phyloP scores from a whole-genome alignment of 2,888 invertebrate genomes.

The Mechanitis mazaeus region DNA sequence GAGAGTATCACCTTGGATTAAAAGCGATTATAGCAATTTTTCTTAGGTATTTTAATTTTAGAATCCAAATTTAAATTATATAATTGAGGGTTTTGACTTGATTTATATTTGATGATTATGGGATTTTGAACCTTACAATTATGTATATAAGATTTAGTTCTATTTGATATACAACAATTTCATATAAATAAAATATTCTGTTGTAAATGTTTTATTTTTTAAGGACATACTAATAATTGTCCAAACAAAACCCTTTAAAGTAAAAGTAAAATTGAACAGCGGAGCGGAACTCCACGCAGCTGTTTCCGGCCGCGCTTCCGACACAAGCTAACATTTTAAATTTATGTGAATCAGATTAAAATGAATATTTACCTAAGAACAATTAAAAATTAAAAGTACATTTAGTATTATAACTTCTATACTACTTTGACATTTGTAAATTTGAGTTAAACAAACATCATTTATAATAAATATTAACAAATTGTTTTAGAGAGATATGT shows the following conservation, averaged over 20 bases:
- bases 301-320: conserved; percentile 52
- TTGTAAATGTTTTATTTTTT: no score
- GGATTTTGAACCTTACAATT: background rate
- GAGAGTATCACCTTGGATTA: conserved; percentile 40
- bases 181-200: conserved; percentile 6
- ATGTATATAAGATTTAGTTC: background rate
- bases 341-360: background rate
- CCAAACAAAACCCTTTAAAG: conserved; percentile 4
- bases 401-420: no score
- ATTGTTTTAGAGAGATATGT: no score
- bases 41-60: conserved; percentile 44
- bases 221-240: background rate
- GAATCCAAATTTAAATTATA: conserved; percentile 37
- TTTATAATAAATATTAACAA: no score
- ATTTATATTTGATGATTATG: conserved; percentile 4
- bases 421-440: no score
- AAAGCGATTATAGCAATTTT: conserved; percentile 48
- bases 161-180: background rate
- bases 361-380: background rate
- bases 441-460: no score
- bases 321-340: conserved; percentile 18
- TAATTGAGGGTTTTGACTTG: conserved; percentile 38
- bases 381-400: background rate
- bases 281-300: conserved; percentile 47
- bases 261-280: conserved; percentile 21